Percentiles rank a stretch among this genome's conserved stretches.
Conservation (phyloP, 2,797 vertebrate species). For the Rhadinocentrus ornatus region DNA sequence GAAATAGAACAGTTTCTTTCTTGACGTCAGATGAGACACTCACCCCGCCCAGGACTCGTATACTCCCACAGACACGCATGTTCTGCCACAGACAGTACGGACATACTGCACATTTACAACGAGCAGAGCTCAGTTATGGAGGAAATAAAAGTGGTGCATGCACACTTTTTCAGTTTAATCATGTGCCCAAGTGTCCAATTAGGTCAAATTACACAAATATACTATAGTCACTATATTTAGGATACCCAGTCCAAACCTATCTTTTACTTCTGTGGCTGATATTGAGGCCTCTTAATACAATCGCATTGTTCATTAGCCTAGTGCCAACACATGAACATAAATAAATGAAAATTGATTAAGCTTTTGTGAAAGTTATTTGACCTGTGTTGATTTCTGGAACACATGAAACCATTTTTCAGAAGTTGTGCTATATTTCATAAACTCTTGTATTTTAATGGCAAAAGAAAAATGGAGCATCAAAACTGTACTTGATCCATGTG, state of each 20-base stretch:
- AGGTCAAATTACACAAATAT: no score
- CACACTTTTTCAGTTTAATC: no score
- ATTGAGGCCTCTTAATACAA: no score
- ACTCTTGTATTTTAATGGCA: background rate
- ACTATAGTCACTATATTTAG: no score
- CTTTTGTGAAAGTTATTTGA: background rate
- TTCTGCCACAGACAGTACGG: background rate
- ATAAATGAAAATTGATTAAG: no score
- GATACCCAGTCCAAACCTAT: no score
- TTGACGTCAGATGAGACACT: slow-evolving; percentile 47
- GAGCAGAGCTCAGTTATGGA: no score
- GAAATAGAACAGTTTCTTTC: slow-evolving; percentile 15
- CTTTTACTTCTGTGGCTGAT: no score
- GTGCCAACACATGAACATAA: no score
- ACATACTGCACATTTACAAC: background rate
- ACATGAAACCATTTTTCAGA: background rate
- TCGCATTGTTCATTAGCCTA: no score
- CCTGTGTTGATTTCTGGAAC: background rate
- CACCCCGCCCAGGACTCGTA: slow-evolving; percentile 36
- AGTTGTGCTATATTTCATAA: background rate
- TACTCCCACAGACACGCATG: background rate
- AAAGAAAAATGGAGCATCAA: background rate
- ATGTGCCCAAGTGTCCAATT: no score
- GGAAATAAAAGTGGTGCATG: no score
- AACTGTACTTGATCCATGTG: background rate